These are phyloP conservation scores for Spilosoma lubricipeda DNA, from an alignment of 2,888 invertebrate species.

Conservation along the genomic window DNA sequence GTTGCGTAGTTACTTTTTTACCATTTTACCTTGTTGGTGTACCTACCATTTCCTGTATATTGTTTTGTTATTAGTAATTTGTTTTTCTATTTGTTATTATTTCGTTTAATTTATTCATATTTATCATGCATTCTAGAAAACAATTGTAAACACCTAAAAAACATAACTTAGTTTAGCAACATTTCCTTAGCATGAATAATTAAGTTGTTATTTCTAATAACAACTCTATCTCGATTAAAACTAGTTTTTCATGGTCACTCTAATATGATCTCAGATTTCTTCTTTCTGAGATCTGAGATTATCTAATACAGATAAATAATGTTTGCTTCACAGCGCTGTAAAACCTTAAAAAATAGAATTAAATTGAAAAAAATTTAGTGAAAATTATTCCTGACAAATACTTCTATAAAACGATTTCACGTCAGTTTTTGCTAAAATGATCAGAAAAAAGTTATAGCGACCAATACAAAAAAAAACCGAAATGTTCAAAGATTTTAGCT, in stretches of 20 bases:
- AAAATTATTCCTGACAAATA: no score
- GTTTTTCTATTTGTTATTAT: not conserved
- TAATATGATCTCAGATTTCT: no score
- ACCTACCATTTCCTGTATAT: not conserved
- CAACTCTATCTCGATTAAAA: not conserved
- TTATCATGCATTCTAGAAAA: not conserved
- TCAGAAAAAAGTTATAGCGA: no score
- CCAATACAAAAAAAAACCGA: no score
- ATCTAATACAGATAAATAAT: no score
- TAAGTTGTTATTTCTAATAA: conserved; percentile 4
- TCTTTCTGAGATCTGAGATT: no score
- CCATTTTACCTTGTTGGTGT: not conserved
- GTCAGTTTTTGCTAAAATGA: no score
- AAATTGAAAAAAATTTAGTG: no score
- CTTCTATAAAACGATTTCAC: no score
- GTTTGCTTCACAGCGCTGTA: no score
- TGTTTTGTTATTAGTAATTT: not conserved
- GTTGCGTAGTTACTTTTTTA: conserved; percentile 2
- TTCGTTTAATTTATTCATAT: not conserved
- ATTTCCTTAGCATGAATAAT: conserved; percentile 7
- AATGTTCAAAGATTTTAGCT: no score
- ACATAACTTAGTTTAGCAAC: not conserved
- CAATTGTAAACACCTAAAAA: not conserved
- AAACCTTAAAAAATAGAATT: no score
- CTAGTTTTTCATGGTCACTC: conserved; percentile 8